Percentiles rank a stretch among this genome's conserved stretches.
Conservation (phyloP, 2,113 vertebrate species). For the Globicephala melas region DNA sequence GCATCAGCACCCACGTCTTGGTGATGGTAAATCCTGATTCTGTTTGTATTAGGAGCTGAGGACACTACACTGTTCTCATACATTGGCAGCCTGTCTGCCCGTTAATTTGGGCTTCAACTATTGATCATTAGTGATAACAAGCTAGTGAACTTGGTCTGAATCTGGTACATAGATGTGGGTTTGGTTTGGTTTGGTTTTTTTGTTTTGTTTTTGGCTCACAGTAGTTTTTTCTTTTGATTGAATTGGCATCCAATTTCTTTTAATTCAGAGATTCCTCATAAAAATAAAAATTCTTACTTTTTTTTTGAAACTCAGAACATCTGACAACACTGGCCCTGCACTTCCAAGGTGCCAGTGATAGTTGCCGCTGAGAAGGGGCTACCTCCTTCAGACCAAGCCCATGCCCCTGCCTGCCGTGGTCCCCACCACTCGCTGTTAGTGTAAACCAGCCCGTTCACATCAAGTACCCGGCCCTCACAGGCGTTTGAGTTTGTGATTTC, state of each 20-base stretch:
- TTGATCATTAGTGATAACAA: background rate
- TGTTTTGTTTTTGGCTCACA: background rate
- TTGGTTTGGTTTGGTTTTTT: too few relatives aligned
- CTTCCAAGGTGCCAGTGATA: background rate
- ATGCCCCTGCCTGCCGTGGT: accelerated
- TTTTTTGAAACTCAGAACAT: background rate
- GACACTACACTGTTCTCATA: background rate
- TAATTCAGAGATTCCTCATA: background rate
- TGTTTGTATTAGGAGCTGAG: background rate
- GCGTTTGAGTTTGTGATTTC: background rate
- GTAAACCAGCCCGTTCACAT: accelerated
- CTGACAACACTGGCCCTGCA: background rate
- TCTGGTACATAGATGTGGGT: background rate
- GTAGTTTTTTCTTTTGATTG: background rate
- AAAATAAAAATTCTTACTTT: background rate
- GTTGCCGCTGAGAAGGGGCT: background rate
- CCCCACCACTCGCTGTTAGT: too few relatives aligned
- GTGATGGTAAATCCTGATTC: background rate
- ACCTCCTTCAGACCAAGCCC: background rate
- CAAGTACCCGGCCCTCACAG: background rate
- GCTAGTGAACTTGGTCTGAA: background rate
- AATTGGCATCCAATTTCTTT: background rate
- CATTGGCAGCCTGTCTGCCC: background rate
- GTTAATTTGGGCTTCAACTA: background rate
- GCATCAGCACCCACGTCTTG: background rate